Percentiles rank a stretch among this genome's conserved stretches.
Conservation (phyloP, 2,888 invertebrate species). For the Cephus runcator region DNA sequence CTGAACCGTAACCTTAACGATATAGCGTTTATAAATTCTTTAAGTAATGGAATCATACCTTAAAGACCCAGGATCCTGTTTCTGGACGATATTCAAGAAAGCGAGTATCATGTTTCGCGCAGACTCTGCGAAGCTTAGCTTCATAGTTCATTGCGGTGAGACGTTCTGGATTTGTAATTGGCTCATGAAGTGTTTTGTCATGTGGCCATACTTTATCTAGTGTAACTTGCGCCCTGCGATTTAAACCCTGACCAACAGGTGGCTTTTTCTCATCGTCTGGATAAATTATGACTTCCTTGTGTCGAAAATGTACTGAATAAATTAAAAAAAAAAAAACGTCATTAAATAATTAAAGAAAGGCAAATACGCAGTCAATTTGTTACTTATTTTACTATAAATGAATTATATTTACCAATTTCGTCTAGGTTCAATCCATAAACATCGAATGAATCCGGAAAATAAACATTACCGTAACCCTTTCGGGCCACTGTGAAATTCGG, state of each 20-base stretch:
- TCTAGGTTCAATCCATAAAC: slow-evolving; percentile 89
- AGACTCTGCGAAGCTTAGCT: slow-evolving; percentile 83
- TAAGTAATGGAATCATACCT: slow-evolving; percentile 66
- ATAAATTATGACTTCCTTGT: slow-evolving; percentile 95
- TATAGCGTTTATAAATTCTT: too few species aligned
- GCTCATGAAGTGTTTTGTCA: slow-evolving; percentile 82
- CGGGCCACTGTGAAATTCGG: slow-evolving; percentile 91
- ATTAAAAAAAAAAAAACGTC: slow-evolving; percentile 13
- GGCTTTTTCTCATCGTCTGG: slow-evolving; percentile 92
- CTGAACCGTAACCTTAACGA: too few species aligned
- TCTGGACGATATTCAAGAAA: slow-evolving; percentile 96
- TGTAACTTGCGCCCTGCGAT: slow-evolving; percentile 90
- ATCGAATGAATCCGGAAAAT: slow-evolving; percentile 85
- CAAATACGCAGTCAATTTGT: background rate
- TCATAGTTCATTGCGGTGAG: slow-evolving; percentile 86
- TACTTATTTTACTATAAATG: background rate
- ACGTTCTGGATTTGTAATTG: slow-evolving; percentile 84
- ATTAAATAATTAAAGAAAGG: slow-evolving; percentile 15
- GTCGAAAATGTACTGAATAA: slow-evolving; percentile 84
- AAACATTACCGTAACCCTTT: slow-evolving; percentile 90
- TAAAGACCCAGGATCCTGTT: slow-evolving; percentile 98
- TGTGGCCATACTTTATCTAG: slow-evolving; percentile 95
- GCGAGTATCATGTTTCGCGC: slow-evolving; percentile 86
- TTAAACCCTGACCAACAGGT: slow-evolving; percentile 85
- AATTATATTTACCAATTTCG: slow-evolving; percentile 75